Evolutionary conservation across 2,113 vertebrate genomes (phyloP).

Genomic region (Apistogramma diplotaenia): DNA sequence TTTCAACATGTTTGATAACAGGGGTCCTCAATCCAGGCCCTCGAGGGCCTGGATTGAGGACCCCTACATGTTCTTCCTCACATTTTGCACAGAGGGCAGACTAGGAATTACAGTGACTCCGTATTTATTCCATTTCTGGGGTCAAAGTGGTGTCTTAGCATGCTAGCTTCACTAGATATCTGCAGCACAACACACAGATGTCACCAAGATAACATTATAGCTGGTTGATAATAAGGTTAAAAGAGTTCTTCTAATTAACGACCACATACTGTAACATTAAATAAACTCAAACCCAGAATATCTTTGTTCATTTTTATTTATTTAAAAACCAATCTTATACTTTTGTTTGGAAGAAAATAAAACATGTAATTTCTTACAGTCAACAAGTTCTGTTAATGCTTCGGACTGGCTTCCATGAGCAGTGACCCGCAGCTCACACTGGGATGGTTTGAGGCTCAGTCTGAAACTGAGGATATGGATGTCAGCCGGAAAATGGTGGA

Average conservation of each 20-base stretch:
- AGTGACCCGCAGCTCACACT: not conserved
- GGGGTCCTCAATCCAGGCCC: too few relatives aligned
- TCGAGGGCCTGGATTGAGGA: too few relatives aligned
- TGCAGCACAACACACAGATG: too few relatives aligned
- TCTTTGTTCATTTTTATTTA: not conserved
- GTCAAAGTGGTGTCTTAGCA: rapidly evolving
- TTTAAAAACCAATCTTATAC: not conserved
- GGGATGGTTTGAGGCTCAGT: not conserved
- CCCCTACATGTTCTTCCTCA: not conserved
- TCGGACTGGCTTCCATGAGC: not conserved
- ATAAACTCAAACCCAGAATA: too few relatives aligned
- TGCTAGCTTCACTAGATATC: not conserved
- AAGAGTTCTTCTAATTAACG: not conserved
- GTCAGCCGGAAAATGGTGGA: not conserved
- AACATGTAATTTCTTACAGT: not conserved
- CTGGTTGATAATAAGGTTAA: too few relatives aligned
- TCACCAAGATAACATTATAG: too few relatives aligned
- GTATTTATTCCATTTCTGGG: not conserved
- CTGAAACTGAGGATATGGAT: not conserved
- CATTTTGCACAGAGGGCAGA: not conserved
- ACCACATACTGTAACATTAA: not conserved
- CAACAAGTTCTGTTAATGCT: rapidly evolving
- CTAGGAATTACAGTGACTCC: not conserved
- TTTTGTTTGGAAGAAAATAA: not conserved
- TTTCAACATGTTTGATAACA: not conserved